A percentile compares a stretch with the other conserved stretches of the same genome.
These are phyloP conservation scores for Tipula unca DNA, from an alignment of 2,888 invertebrate genomes.

Conservation along the genomic window DNA sequence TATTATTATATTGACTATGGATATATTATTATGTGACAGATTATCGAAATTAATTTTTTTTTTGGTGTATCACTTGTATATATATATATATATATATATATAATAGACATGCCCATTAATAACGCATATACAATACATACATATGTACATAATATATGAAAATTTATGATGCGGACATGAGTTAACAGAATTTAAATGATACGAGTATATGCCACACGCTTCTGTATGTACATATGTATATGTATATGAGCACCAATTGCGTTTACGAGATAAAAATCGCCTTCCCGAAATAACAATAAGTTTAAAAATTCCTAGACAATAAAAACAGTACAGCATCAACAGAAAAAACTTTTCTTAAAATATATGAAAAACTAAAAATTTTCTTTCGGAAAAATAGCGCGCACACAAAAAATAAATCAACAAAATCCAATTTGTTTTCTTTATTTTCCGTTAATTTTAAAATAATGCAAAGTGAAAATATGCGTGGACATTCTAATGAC, in stretches of 20 bases:
- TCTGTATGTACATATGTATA: no score
- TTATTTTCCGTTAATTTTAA: slow-evolving; percentile 14
- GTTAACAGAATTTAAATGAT: background rate
- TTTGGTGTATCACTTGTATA: background rate
- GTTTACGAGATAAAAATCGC: background rate
- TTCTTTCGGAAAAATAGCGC: background rate
- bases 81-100: no score
- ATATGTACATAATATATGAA: background rate
- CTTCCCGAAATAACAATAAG: background rate
- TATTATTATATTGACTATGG: background rate
- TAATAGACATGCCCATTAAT: background rate
- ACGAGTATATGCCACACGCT: no score
- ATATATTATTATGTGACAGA: background rate
- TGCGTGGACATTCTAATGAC: slow-evolving; percentile 14
- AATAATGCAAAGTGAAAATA: slow-evolving; percentile 14
- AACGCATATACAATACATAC: background rate
- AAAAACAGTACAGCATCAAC: background rate
- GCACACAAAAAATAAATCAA: no score
- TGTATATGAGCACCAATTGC: background rate
- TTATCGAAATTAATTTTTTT: background rate
- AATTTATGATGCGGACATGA: background rate
- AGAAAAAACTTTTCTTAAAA: background rate
- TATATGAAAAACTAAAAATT: background rate
- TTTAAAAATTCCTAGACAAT: background rate
- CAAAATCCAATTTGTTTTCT: background rate